Conservation (phyloP, 2,113 vertebrate species). For the Engystomops pustulosus region DNA sequence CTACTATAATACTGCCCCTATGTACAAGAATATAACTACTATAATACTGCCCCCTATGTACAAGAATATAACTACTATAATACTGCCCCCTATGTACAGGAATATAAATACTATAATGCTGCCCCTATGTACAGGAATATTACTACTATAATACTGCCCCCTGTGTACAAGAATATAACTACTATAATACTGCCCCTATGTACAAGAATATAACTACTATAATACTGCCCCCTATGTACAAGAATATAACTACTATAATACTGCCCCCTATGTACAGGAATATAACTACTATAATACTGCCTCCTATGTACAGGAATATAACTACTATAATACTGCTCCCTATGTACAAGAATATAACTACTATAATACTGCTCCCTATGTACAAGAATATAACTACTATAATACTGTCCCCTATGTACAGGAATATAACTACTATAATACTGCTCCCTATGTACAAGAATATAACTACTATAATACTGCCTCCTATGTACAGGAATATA, state of each 20-base stretch:
- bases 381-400: slow-evolving; percentile 6
- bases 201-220: slow-evolving; percentile 7
- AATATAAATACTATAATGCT: neutral
- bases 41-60: neutral
- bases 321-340: neutral
- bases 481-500: neutral
- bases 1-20: neutral
- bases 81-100: neutral
- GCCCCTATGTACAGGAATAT: neutral
- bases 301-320: neutral
- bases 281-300: slow-evolving; percentile 13
- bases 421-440: neutral
- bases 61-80: slow-evolving; percentile 16
- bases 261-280: neutral
- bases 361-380: neutral
- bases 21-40: neutral
- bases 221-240: neutral
- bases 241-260: slow-evolving; percentile 9
- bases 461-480: neutral
- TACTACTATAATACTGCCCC: neutral
- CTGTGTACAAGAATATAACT: neutral
- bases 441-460: no score
- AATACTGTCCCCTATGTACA: neutral
- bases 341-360: slow-evolving; percentile 1
- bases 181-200: neutral